These are phyloP conservation scores for Calidris pygmaea DNA, from an alignment of 2,113 vertebrate species.

Conservation along the genomic window DNA sequence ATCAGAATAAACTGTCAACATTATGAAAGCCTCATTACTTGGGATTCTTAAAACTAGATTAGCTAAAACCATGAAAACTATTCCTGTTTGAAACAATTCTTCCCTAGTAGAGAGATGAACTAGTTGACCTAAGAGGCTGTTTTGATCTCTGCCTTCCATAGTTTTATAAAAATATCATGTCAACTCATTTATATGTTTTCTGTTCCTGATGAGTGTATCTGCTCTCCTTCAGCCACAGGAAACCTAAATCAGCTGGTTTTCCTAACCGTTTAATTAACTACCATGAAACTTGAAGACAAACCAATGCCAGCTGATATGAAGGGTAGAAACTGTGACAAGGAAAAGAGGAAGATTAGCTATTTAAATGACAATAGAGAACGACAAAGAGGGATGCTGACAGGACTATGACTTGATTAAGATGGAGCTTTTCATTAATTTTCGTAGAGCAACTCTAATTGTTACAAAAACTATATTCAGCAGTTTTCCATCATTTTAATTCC, in stretches of 20 bases:
- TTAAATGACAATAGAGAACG: slow-evolving; percentile 65
- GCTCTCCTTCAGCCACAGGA: slow-evolving; percentile 22
- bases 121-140: neutral
- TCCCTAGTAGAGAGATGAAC: neutral
- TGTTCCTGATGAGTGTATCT: neutral
- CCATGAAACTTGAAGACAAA: slow-evolving; percentile 2
- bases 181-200: neutral
- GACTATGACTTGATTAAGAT: slow-evolving; percentile 70
- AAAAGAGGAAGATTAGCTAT: slow-evolving; percentile 50
- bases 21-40: neutral
- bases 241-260: slow-evolving; percentile 14
- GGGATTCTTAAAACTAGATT: neutral
- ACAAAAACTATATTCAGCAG: slow-evolving; percentile 69
- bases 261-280: slow-evolving; percentile 3
- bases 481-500: slow-evolving; percentile 77
- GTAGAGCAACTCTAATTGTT: slow-evolving; percentile 55
- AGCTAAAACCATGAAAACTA: neutral
- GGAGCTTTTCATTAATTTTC: slow-evolving; percentile 71
- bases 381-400: slow-evolving; percentile 63
- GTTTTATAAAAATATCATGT: neutral
- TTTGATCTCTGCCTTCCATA: neutral
- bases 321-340: slow-evolving; percentile 9
- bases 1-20: neutral
- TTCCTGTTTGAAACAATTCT: neutral
- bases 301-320: neutral